Conservation (phyloP, 2,797 vertebrate genomes). For the Schizothorax lantsangensis region DNA sequence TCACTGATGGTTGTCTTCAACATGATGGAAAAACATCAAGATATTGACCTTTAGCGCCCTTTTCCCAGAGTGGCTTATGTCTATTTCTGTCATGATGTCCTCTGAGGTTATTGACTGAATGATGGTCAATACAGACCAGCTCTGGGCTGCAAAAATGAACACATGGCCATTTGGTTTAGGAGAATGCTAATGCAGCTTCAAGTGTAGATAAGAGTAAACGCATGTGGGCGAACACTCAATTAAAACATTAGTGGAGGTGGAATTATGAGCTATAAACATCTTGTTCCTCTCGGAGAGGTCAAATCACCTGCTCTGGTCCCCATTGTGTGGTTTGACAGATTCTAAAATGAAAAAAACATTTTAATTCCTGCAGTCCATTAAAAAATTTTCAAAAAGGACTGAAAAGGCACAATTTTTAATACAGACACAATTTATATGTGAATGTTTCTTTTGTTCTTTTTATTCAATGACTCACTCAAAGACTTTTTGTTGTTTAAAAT, state of each 20-base stretch:
- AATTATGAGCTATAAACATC: constrained; percentile 1
- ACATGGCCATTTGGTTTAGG: not conserved
- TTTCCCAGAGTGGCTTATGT: constrained; percentile 32
- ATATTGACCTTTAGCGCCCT: constrained; percentile 52
- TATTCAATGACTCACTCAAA: too few relatives aligned
- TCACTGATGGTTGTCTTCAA: constrained; percentile 4
- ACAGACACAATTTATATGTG: not conserved
- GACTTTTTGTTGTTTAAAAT: too few relatives aligned
- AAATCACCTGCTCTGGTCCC: not conserved
- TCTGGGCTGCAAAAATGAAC: constrained; percentile 22
- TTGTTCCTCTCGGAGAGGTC: not conserved
- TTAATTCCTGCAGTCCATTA: too few relatives aligned
- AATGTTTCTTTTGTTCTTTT: not conserved
- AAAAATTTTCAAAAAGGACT: not conserved
- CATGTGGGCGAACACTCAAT: not conserved
- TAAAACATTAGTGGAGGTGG: not conserved
- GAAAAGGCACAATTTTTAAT: not conserved
- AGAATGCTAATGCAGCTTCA: not conserved
- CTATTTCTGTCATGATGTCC: constrained; percentile 46
- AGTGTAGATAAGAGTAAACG: constrained; percentile 12
- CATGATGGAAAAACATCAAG: constrained; percentile 21
- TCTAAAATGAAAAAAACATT: not conserved
- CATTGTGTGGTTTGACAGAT: constrained; percentile 1
- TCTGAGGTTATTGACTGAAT: constrained; percentile 46
- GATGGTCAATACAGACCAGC: constrained; percentile 50